phyloP scores from a whole-genome alignment of 92 coral and sea anemone species.

The Paragorgia papillata region DNA sequence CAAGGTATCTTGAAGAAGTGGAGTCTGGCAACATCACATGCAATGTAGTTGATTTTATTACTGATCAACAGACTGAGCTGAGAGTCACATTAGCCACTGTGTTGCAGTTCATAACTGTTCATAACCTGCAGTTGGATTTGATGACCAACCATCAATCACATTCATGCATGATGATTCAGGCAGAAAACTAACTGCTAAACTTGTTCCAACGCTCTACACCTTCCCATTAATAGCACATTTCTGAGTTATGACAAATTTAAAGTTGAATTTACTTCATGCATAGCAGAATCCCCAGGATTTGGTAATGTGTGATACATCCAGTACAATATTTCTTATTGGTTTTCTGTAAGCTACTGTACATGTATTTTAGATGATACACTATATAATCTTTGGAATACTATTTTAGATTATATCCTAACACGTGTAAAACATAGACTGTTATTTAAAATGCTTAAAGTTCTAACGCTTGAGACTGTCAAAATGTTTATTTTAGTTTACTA shows the following conservation, averaged over 20 bases:
- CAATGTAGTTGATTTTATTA: constrained; percentile 30
- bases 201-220: constrained; percentile 38
- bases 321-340: background rate
- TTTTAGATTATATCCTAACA: background rate
- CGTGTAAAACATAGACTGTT: background rate
- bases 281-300: constrained; percentile 36
- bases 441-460: too few species aligned
- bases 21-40: constrained; percentile 39
- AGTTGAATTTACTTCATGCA: constrained; percentile 31
- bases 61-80: constrained; percentile 34
- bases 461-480: too few species aligned
- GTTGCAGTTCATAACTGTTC: constrained; percentile 44
- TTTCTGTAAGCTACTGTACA: background rate
- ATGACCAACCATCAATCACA: constrained; percentile 37
- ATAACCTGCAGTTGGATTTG: constrained; percentile 48
- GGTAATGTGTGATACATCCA: constrained; percentile 17
- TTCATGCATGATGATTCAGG: constrained; percentile 43
- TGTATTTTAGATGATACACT: background rate
- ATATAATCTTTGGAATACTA: background rate
- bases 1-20: constrained; percentile 51
- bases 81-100: constrained; percentile 35
- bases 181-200: constrained; percentile 42
- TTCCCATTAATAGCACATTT: constrained; percentile 32
- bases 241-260: constrained; percentile 24
- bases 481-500: too few species aligned